Evolutionary conservation across 2,888 invertebrate genomes (phyloP), one percentile per base, ranked within the genome.

Genomic region (Eristalis arbustorum): DNA sequence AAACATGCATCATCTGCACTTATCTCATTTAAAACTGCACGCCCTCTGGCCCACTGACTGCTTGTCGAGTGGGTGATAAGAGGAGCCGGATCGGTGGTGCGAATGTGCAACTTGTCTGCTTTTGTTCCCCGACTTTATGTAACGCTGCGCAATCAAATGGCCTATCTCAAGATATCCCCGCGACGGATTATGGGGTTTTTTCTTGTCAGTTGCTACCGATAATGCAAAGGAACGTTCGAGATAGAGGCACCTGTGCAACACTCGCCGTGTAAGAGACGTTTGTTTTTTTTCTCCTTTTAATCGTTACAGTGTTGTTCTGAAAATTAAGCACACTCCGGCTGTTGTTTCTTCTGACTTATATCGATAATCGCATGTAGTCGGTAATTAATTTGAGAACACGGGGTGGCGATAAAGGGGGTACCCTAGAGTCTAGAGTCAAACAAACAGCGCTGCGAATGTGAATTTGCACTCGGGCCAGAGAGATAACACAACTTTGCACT

Each of bases 221-320:
- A 4, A 23, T 40, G 40, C 42, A 42, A 25, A 61, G 59, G 42
- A 10, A 59, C 23, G 25, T 62, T 62, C 49, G 10, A 22, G 49
- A 40, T 10, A 57, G n/a, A n/a, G 75, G 59, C 71, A 78, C 63
- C 56, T 68, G 71, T 73, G 62, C 40, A 64, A 75, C 76, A 67
- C 79, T 71, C 56, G 67, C 73, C 88, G 89, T 56, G 14, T 56
- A 56, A 22, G 56, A 18, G 56, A 56, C 88, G 88, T 88, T 61
- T 49, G 31, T 28, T 42, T 13, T 14, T 28, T 62, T 62, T 62
- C 10, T 31, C 0, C 6, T 10, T 31, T 10, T 8, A 10, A 72
- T 14, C 42, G 22, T 37, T n/a, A 13, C 37, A n/a, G 49, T 49
- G 72, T 34, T 42, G 49, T 56, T 34, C 31, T 22, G 13, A 64